Conservation (phyloP, 2,888 invertebrate genomes). For the Lasioglossum lativentre region DNA sequence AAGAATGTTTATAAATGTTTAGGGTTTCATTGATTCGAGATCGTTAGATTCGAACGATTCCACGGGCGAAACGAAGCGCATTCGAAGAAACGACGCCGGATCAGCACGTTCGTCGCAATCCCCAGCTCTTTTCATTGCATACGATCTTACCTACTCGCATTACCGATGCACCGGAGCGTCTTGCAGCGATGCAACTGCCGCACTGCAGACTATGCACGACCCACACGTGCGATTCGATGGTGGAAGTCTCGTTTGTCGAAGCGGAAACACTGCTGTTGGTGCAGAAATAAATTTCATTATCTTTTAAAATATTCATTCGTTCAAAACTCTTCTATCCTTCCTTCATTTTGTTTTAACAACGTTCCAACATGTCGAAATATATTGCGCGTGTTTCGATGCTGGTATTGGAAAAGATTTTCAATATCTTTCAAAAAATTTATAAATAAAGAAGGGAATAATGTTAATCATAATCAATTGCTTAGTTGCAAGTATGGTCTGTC, state of each 20-base stretch:
- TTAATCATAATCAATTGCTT: too few relatives aligned
- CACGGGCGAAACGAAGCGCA: background rate
- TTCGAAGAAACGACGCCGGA: background rate
- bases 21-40: background rate
- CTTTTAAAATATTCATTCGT: background rate
- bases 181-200: constrained; percentile 23
- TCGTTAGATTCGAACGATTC: background rate
- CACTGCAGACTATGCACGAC: constrained; percentile 22
- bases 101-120: constrained; percentile 4
- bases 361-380: background rate
- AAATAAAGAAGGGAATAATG: too few relatives aligned
- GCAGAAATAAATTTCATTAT: background rate
- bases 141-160: constrained; percentile 6
- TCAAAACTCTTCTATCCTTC: background rate
- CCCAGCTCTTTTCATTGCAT: constrained; percentile 2
- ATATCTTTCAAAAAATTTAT: too few relatives aligned
- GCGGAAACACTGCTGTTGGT: background rate
- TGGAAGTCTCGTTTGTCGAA: background rate
- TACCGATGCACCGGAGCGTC: constrained; percentile 28
- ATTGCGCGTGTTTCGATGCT: too few relatives aligned
- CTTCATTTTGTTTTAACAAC: background rate
- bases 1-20: background rate
- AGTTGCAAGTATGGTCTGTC: too few relatives aligned
- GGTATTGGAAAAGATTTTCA: too few relatives aligned
- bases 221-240: background rate